A percentile compares a stretch with the other conserved stretches of the same genome.
Evolutionary conservation across 2,113 vertebrate species (phyloP).

Genomic region (Phylloscopus trochilus): DNA sequence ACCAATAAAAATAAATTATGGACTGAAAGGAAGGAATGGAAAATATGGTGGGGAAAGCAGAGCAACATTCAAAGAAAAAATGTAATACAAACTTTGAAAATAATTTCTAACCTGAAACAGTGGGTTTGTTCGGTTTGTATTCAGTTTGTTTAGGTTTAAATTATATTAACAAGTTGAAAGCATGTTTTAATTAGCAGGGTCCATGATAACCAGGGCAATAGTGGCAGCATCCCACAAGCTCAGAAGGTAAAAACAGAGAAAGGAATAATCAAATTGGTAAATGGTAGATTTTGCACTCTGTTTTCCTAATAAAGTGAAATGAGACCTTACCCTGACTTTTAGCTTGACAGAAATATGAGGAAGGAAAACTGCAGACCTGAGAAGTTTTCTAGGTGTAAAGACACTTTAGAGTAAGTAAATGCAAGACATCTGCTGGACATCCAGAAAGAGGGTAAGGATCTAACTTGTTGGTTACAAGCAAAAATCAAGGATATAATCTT

Average conservation of each 20-base stretch:
- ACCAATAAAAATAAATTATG: slow-evolving; percentile 76
- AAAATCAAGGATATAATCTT: not conserved
- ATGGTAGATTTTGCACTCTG: not conserved
- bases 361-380: not conserved
- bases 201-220: not conserved
- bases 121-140: not conserved
- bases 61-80: slow-evolving; percentile 37
- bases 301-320: not conserved
- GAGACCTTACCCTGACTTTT: not conserved
- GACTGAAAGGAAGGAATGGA: slow-evolving; percentile 53
- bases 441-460: not conserved
- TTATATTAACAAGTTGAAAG: not conserved
- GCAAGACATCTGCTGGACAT: not conserved
- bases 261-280: not conserved
- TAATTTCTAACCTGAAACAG: not conserved
- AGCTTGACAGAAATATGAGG: not conserved
- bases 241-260: not conserved
- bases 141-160: not conserved
- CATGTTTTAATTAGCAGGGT: not conserved
- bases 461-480: not conserved
- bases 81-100: not conserved
- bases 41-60: slow-evolving; percentile 35
- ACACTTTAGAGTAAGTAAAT: not conserved
- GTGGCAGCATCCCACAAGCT: not conserved
- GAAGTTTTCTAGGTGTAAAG: not conserved